Conservation (phyloP, 2,797 vertebrate genomes). For the Pseudochromis fuscus region DNA sequence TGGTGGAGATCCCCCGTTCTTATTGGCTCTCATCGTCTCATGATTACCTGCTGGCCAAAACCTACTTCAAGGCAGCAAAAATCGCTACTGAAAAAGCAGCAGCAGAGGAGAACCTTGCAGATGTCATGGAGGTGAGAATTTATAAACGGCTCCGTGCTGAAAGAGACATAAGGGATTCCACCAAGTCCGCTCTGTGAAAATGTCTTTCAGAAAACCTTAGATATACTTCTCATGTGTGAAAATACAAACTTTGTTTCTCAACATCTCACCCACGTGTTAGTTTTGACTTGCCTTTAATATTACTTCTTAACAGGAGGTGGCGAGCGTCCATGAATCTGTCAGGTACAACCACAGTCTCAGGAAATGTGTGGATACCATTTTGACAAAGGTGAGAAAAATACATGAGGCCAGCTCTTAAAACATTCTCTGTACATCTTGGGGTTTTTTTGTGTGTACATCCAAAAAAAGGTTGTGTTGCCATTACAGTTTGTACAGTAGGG, state of each 20-base stretch:
- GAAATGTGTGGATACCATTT: conserved; percentile 93
- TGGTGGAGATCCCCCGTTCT: conserved; percentile 95
- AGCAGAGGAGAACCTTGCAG: conserved; percentile 92
- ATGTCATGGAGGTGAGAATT: conserved; percentile 91
- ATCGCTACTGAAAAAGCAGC: conserved; percentile 92
- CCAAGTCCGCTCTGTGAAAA: no score
- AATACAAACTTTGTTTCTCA: no score
- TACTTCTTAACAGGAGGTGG: conserved; percentile 87
- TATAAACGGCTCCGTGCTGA: not conserved
- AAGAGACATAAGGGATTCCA: not conserved
- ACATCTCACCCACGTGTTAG: not conserved
- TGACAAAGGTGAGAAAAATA: conserved; percentile 89
- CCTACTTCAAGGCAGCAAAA: conserved; percentile 94
- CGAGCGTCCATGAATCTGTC: conserved; percentile 87
- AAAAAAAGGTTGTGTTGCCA: not conserved
- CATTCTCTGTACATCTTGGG: no score
- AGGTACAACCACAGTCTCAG: conserved; percentile 90
- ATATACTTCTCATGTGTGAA: no score
- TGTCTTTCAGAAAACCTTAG: no score
- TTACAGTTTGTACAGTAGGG: not conserved
- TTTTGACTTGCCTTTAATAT: not conserved
- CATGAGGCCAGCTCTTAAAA: not conserved
- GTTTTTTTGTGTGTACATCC: conserved; percentile 1
- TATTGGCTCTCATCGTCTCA: conserved; percentile 92
- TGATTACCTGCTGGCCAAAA: conserved; percentile 90